Evolutionary conservation across 2,113 vertebrate genomes (phyloP).

Genomic region (Mystacornis crossleyi): DNA sequence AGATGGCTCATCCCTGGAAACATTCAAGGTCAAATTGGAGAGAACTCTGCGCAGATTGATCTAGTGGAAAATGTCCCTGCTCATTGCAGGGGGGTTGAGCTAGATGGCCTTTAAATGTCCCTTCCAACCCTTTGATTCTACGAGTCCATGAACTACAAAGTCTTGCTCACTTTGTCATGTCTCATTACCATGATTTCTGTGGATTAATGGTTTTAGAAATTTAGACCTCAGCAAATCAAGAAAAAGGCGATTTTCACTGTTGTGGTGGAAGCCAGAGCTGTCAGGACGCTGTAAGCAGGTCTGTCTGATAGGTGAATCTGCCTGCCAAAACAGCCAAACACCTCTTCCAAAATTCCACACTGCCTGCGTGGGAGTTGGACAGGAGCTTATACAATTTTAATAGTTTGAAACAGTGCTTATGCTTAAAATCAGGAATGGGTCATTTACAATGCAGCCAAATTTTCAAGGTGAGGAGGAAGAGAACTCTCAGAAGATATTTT

Average conservation of each 20-base stretch:
- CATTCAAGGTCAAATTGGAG: not conserved
- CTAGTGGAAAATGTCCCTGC: not conserved
- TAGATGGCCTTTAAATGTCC: not conserved
- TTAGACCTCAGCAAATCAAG: not conserved
- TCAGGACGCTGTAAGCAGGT: not conserved
- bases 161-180: not conserved
- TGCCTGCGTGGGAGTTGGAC: not conserved
- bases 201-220: not conserved
- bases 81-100: not conserved
- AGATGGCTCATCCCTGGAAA: not conserved
- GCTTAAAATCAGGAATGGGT: not conserved
- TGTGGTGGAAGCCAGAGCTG: not conserved
- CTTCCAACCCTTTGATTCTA: not conserved
- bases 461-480: not conserved
- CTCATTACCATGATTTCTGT: not conserved
- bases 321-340: not conserved
- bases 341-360: not conserved
- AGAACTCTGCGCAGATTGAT: not conserved
- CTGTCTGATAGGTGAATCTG: not conserved
- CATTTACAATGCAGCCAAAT: not conserved
- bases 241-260: not conserved
- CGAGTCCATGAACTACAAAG: not conserved
- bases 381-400: slow-evolving; percentile 7
- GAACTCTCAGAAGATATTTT: not conserved
- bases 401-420: not conserved